Base-by-base conservation (phyloP, 2,113 vertebrate species). In the Anthoscopus minutus region DNA sequence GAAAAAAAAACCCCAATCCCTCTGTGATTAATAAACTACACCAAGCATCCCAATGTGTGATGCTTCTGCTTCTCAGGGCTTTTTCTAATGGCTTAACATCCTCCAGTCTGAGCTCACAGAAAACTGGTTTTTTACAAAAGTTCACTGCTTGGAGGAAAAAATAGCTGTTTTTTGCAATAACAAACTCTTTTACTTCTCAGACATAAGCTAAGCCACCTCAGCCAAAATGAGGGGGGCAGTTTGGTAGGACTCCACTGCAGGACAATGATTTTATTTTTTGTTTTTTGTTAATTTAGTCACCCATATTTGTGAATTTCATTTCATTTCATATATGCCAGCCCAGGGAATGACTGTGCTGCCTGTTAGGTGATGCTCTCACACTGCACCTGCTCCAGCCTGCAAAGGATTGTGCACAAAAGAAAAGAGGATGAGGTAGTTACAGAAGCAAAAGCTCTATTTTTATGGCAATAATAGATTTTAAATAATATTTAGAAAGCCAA, bases 151-250 rank as follows among this genome's bases (percentile, higher is more conserved):
- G 28, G 48, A 54, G 22, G 22, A 81, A 28, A 64, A 89, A 62
- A 80, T 11, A 58, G n/a, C 3, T 1, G 0, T 24, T 2, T 8
- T 73, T 22, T 25, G 5, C 7, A 1, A 6, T 1, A 38, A 48
- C 15, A 23, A 86, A 13, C 8, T 70, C 37, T 33, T 47, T 44
- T 25, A 61, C 6, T 38, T 44, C 30, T 37, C n/a, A n/a, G n/a
- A 23, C 8, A 7, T 17, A 15, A 85, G 54, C 27, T 5, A 31
- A 57, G 13, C 1, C 1, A 13, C 30, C 69, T 44, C 37, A 40
- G 0, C 7, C 28, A 18, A 38, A 54, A 8, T 1, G 1, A 30
- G 5, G 2, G n/a, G 20, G 5, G 4, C 3, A 6, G 10, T 22
- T 53, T 69, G 44, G 33, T 30, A 50, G 45, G 27, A 31, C 7